Percentiles rank a stretch among this genome's conserved stretches.
These are phyloP conservation scores for Apamea epomidion DNA, from an alignment of 2,888 invertebrate genomes.

Conservation along the genomic window DNA sequence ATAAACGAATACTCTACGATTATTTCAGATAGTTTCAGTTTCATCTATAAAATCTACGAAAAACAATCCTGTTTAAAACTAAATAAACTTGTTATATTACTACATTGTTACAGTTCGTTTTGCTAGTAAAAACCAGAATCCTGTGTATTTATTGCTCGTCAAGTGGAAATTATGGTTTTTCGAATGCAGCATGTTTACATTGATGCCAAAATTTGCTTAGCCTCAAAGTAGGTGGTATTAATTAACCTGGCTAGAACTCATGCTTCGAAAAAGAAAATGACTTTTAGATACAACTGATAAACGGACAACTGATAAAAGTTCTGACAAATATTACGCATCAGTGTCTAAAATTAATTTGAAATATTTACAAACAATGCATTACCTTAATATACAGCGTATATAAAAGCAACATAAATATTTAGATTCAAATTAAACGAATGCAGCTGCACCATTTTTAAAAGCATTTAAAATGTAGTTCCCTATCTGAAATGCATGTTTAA, in stretches of 20 bases:
- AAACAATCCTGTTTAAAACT: no score
- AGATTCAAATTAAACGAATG: constrained; percentile 21
- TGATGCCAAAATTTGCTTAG: background rate
- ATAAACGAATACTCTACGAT: no score
- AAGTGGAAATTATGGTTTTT: background rate
- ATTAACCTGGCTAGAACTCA: background rate
- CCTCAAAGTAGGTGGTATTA: background rate
- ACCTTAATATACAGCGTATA: background rate
- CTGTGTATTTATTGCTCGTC: background rate
- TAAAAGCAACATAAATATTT: constrained; percentile 33
- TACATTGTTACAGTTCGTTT: no score
- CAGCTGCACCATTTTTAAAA: constrained; percentile 27
- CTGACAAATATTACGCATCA: background rate
- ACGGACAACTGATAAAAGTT: no score
- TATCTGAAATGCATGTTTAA: background rate
- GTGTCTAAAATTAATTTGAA: background rate
- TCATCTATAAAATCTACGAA: no score
- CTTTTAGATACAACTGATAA: no score
- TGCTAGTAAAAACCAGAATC: background rate
- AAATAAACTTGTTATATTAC: no score
- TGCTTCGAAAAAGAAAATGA: no score
- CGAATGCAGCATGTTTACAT: background rate
- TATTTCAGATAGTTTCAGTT: no score
- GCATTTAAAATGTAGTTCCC: constrained; percentile 29
- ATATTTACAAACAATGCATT: constrained; percentile 18